Conservation (phyloP, 2,888 invertebrate genomes). For the Eudasyphora cyanicolor region DNA sequence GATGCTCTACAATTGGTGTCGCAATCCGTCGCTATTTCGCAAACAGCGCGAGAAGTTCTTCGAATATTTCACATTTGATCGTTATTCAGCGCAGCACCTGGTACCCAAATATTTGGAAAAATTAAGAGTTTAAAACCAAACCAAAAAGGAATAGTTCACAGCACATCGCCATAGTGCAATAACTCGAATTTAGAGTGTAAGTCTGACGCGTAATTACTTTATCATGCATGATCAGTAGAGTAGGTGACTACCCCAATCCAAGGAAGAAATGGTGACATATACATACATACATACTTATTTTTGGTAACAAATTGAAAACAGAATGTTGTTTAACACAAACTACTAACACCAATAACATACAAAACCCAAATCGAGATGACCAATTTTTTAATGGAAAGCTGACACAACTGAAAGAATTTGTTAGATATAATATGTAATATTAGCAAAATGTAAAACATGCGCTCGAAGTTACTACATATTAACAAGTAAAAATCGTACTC, state of each 20-base stretch:
- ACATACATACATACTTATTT: slow-evolving; percentile 12
- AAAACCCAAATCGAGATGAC: slow-evolving; percentile 6
- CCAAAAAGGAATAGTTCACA: slow-evolving; percentile 18
- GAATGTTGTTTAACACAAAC: neutral
- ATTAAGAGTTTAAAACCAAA: slow-evolving; percentile 74
- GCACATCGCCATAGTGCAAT: slow-evolving; percentile 53
- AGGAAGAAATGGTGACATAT: neutral
- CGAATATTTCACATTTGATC: slow-evolving; percentile 78
- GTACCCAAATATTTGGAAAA: slow-evolving; percentile 79
- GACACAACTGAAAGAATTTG: neutral
- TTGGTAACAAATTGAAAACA: neutral
- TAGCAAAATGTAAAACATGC: slow-evolving; percentile 15
- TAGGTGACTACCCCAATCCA: slow-evolving; percentile 36
- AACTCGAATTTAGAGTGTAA: slow-evolving; percentile 70
- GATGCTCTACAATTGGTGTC: slow-evolving; percentile 81
- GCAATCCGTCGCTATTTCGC: slow-evolving; percentile 80
- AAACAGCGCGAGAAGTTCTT: slow-evolving; percentile 76
- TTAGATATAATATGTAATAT: slow-evolving; percentile 14
- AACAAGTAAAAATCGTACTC: neutral
- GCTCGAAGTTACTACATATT: neutral
- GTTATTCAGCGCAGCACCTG: slow-evolving; percentile 78
- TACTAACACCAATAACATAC: neutral
- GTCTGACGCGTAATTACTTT: slow-evolving; percentile 54
- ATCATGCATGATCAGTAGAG: neutral
- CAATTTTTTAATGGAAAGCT: slow-evolving; percentile 12